These are phyloP conservation scores for Poeciliopsis turneri DNA, from an alignment of 2,797 vertebrate genomes.

Conservation along the genomic window DNA sequence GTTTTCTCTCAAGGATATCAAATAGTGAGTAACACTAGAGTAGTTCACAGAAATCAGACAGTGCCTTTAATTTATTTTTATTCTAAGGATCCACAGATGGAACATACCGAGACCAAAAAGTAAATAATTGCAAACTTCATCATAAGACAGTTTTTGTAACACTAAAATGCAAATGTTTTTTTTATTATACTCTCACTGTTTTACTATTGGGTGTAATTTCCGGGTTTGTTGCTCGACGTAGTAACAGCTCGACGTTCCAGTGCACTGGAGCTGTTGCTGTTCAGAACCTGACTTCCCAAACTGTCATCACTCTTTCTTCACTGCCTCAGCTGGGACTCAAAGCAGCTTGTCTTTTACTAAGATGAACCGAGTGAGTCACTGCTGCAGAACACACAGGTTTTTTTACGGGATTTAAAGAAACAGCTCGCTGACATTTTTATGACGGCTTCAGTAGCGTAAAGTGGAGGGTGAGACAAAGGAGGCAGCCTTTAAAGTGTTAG, in stretches of 20 bases:
- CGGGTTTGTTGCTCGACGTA: neutral
- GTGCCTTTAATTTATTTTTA: neutral
- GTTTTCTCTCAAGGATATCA: neutral
- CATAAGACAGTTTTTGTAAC: neutral
- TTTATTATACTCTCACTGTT: neutral
- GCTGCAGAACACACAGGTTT: conserved; percentile 7
- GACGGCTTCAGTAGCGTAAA: conserved; percentile 1
- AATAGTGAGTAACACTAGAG: conserved; percentile 11
- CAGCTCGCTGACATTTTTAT: conserved; percentile 22
- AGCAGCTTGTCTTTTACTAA: conserved; percentile 12
- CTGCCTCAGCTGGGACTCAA: conserved; percentile 16
- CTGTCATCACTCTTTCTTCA: conserved; percentile 21
- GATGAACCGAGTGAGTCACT: conserved; percentile 41
- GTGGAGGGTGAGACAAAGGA: neutral
- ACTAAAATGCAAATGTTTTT: neutral
- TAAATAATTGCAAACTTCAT: neutral
- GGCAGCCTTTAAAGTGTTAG: neutral
- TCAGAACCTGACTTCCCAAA: neutral
- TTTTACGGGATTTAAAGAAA: conserved; percentile 18
- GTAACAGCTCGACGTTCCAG: neutral
- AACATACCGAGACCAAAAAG: neutral
- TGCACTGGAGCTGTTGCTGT: conserved; percentile 3
- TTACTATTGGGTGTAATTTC: neutral
- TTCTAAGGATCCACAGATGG: neutral
- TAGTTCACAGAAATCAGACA: neutral